Conservation (phyloP, 2,113 vertebrate genomes). For the Prunella fulvescens region DNA sequence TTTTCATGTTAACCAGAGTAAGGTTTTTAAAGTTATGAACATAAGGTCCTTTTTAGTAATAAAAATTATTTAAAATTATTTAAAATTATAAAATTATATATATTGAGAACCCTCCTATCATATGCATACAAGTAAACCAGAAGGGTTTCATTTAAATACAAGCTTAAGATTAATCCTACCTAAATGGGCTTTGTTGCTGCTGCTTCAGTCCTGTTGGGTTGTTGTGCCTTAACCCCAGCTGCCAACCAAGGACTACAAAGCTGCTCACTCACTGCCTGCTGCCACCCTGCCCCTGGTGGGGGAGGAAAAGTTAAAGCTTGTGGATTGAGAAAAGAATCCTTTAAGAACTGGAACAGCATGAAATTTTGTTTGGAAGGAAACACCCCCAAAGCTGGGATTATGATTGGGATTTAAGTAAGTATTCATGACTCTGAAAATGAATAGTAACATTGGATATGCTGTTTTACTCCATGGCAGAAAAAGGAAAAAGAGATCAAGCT, state of each 20-base stretch:
- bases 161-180: background rate
- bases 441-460: background rate
- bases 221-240: background rate
- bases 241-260: background rate
- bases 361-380: background rate
- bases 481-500: slow-evolving; percentile 70
- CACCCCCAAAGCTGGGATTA: background rate
- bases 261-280: background rate
- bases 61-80: background rate
- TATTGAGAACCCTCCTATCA: background rate
- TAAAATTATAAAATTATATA: too few relatives aligned
- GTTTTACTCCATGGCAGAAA: slow-evolving; percentile 62
- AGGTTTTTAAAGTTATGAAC: background rate
- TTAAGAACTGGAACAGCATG: background rate
- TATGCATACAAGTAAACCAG: background rate
- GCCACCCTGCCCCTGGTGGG: too few relatives aligned
- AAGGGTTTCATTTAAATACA: background rate
- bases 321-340: background rate
- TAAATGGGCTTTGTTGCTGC: background rate
- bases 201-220: background rate
- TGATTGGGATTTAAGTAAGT: background rate
- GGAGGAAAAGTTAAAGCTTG: background rate
- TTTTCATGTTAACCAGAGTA: background rate
- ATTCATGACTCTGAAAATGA: background rate
- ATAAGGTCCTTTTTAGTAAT: background rate